These are phyloP conservation scores for Meandrina meandrites DNA, from an alignment of 92 coral and sea anemone species.

Conservation along the genomic window DNA sequence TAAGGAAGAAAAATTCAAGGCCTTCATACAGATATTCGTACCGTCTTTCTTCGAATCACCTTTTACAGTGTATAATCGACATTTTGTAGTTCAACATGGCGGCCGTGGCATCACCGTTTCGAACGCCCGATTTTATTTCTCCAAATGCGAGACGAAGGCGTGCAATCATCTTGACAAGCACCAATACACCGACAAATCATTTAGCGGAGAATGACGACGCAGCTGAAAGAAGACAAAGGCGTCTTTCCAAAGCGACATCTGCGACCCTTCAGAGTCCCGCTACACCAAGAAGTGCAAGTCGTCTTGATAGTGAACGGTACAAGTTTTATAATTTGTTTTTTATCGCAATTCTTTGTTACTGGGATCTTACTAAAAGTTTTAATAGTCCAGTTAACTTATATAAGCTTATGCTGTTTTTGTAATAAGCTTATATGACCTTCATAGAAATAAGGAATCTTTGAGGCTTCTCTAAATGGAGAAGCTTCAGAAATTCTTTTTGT, in stretches of 20 bases:
- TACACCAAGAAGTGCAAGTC: conserved; percentile 87
- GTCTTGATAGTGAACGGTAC: conserved; percentile 73
- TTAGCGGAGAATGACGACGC: conserved; percentile 90
- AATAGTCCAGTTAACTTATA: too few relatives aligned
- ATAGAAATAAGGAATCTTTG: too few relatives aligned
- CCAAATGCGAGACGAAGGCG: conserved; percentile 84
- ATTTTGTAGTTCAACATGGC: conserved; percentile 38
- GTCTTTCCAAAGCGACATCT: conserved; percentile 76
- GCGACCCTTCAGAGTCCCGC: conserved; percentile 89
- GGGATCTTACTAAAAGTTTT: too few relatives aligned
- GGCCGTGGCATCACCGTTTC: conserved; percentile 65
- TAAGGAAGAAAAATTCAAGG: background rate
- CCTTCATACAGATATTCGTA: background rate
- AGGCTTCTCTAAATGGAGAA: too few relatives aligned
- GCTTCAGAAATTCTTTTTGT: too few relatives aligned
- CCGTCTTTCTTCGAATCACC: background rate
- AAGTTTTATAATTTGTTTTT: background rate
- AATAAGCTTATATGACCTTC: too few relatives aligned
- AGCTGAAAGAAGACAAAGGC: conserved; percentile 85
- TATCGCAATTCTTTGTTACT: too few relatives aligned
- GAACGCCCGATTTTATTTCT: conserved; percentile 66
- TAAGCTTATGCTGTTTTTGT: too few relatives aligned
- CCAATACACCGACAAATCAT: conserved; percentile 67
- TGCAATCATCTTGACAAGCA: conserved; percentile 59
- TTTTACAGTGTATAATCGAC: background rate